These are phyloP conservation scores for Ifrita kowaldi DNA, from an alignment of 2,113 vertebrate species.

Conservation along the genomic window DNA sequence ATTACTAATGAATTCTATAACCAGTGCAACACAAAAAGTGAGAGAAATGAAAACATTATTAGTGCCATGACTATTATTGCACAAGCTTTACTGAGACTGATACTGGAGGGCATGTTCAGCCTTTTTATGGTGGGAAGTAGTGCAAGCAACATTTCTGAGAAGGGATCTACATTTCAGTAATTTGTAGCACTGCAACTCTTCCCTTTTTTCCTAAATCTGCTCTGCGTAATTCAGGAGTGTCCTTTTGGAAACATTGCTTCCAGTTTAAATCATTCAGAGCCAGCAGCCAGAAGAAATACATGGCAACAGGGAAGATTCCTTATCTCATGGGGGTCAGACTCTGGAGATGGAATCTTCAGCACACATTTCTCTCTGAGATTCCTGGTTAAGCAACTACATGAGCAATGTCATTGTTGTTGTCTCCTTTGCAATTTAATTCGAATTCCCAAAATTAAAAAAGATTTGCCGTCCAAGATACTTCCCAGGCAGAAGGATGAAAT, in stretches of 20 bases:
- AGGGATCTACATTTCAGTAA: background rate
- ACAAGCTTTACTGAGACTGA: background rate
- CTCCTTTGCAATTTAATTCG: background rate
- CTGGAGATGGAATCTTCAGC: background rate
- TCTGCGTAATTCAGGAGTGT: background rate
- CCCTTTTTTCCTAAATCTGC: background rate
- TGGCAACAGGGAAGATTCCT: background rate
- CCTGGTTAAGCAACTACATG: background rate
- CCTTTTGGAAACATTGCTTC: background rate
- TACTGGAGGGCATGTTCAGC: background rate
- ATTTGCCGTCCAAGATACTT: background rate
- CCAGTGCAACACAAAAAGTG: background rate
- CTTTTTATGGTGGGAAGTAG: background rate
- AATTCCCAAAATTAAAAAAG: background rate
- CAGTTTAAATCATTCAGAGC: background rate
- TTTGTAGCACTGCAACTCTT: background rate
- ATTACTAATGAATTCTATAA: background rate
- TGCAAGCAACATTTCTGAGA: background rate
- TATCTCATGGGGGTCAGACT: background rate
- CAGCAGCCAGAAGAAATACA: background rate
- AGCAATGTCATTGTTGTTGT: background rate
- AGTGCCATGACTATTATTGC: background rate
- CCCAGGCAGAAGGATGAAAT: background rate
- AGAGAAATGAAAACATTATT: background rate
- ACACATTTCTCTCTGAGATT: background rate